Base-by-base conservation (phyloP, 2,797 vertebrate species). In the Onychomys leucogaster region DNA sequence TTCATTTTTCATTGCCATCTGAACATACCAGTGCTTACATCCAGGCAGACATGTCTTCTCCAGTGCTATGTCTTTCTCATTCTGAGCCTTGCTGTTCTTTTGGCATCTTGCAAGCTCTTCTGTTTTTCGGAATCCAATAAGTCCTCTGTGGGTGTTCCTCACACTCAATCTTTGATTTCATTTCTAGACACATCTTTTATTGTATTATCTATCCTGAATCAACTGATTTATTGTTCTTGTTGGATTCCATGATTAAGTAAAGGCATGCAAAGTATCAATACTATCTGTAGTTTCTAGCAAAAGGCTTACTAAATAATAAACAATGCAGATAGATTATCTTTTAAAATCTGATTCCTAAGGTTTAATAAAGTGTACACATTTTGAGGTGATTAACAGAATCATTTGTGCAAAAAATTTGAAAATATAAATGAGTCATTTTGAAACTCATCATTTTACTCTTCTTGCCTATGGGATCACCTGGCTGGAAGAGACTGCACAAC, bases 381-480 rank as follows among this genome's bases (percentile, higher is more conserved):
- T 91, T 71, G 73, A 91, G 92, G 29, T 61, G 27, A 73, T 52
- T 93, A 71, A 82, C 65, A 65, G 6, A 90, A 84, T 14, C 1
- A n/a, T 89, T 87, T 77, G 61, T 46, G 29, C n/a, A 96, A 96
- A 57, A 93, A 63, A 19, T 27, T 14, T 81, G 80, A 86, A n/a
- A 5, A 73, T 82, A 59, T 84, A 41, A 23, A 1, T 93, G 57
- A 75, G 41, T 81, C 43, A 37, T 61, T 82, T 93, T 13, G 27
- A 77, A 95, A 91, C 17, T 49, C 12, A 78, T 78, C 37, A 29
- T 4, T 89, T 8, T 0, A 7, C 14, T 71, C 10, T 10, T 49
- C 57, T 14, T 84, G 29, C 9, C 65, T 77, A 67, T 29, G 78
- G 83, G 86, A 46, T 37, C 27, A 32, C 8, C 14, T 37, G 27